Percentiles rank a stretch among this genome's conserved stretches.
phyloP scores from a whole-genome alignment of 2,797 vertebrate species.

The Enteromius paludinosus region DNA sequence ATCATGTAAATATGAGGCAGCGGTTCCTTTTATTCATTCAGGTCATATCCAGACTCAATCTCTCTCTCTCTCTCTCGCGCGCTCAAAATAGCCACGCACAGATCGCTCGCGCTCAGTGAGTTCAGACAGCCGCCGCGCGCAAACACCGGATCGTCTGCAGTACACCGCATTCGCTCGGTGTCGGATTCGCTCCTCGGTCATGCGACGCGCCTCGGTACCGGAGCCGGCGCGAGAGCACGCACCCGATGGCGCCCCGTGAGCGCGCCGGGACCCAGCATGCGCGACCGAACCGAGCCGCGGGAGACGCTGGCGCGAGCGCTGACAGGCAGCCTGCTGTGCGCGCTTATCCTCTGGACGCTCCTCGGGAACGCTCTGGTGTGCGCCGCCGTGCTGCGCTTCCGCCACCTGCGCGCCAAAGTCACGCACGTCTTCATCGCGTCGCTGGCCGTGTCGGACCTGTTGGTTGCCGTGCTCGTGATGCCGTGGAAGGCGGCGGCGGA shows the following conservation, averaged over 20 bases:
- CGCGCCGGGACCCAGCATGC: conserved; percentile 45
- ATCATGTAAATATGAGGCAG: not conserved
- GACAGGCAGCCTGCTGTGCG: not conserved
- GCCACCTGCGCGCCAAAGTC: conserved; percentile 89
- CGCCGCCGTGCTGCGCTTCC: conserved; percentile 86
- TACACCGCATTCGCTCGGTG: not conserved
- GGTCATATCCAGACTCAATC: too few species aligned
- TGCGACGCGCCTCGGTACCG: not conserved
- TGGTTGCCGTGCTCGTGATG: conserved; percentile 94
- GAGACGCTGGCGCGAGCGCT: not conserved
- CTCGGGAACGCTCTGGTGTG: conserved; percentile 94
- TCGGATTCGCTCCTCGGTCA: not conserved
- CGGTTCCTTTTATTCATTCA: not conserved
- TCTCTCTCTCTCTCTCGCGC: not conserved
- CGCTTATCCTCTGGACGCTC: conserved; percentile 91
- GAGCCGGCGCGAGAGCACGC: conserved; percentile 26
- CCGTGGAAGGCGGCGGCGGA: conserved; percentile 95
- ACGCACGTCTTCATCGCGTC: conserved; percentile 95
- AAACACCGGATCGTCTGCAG: not conserved
- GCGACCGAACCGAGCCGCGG: conserved; percentile 74
- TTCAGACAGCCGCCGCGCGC: not conserved
- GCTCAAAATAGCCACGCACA: not conserved
- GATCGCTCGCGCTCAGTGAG: not conserved
- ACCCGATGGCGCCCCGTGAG: conserved; percentile 74
- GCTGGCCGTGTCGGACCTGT: conserved; percentile 90